phyloP scores from a whole-genome alignment of 2,113 vertebrate species.

The Phaetusa simplex region DNA sequence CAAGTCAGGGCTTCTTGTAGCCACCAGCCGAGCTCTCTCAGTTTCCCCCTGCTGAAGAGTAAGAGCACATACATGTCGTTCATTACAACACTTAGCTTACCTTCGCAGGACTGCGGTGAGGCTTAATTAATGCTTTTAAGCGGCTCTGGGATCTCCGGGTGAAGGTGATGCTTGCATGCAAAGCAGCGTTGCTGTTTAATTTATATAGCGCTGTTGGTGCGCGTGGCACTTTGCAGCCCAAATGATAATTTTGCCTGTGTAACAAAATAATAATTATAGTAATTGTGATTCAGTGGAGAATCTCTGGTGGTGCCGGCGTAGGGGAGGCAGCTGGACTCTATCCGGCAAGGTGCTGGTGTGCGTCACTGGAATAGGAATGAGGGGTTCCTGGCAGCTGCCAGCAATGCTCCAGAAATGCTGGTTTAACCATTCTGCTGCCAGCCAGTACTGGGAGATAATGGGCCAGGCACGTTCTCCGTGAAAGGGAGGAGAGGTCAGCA shows the following conservation, averaged over 20 bases:
- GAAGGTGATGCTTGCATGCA: conserved; percentile 18
- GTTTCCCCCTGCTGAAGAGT: background rate
- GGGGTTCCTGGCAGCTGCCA: background rate
- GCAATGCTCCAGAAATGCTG: background rate
- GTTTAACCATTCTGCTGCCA: background rate
- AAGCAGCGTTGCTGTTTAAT: conserved; percentile 10
- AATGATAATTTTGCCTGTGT: conserved; percentile 15
- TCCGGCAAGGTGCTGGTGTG: conserved; percentile 14
- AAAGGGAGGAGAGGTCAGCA: background rate
- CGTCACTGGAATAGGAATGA: background rate
- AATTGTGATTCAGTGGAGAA: conserved; percentile 25
- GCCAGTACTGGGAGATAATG: background rate
- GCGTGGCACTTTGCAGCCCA: conserved; percentile 22
- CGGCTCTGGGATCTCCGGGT: background rate
- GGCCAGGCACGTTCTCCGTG: background rate
- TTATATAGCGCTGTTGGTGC: background rate
- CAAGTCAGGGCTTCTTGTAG: accelerated
- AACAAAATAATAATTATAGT: conserved; percentile 64
- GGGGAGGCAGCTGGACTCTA: conserved; percentile 17
- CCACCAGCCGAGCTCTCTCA: background rate
- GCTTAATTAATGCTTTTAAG: conserved; percentile 53
- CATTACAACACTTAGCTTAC: conserved; percentile 13
- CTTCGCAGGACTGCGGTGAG: background rate
- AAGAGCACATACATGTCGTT: background rate
- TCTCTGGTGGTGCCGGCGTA: background rate